These are phyloP conservation scores for Bettongia penicillata DNA, from an alignment of 2,113 vertebrate genomes.

Conservation along the genomic window DNA sequence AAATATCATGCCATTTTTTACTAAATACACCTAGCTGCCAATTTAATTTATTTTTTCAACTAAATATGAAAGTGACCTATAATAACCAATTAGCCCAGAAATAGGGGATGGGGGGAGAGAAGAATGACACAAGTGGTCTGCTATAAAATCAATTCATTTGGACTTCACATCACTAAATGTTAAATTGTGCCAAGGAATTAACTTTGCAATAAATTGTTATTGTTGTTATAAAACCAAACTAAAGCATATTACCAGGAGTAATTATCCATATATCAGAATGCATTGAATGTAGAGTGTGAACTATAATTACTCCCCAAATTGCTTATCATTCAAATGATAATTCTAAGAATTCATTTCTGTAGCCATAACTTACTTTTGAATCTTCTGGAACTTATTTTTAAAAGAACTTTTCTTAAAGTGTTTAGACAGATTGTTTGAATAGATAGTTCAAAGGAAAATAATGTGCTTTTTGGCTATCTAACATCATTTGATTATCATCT, in stretches of 20 bases:
- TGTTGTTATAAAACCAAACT: conserved; percentile 87
- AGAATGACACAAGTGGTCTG: conserved; percentile 81
- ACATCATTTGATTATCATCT: conserved; percentile 47
- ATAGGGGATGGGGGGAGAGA: conserved; percentile 70
- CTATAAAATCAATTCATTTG: conserved; percentile 86
- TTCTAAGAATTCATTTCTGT: conserved; percentile 85
- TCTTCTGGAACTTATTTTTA: conserved; percentile 75
- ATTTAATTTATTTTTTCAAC: conserved; percentile 88
- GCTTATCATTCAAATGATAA: conserved; percentile 90
- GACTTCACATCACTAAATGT: conserved; percentile 87
- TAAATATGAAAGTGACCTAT: conserved; percentile 92
- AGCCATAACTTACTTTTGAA: conserved; percentile 79
- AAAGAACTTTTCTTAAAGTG: conserved; percentile 52
- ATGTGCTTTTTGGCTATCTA: conserved; percentile 37
- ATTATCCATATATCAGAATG: conserved; percentile 91
- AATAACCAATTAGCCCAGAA: conserved; percentile 92
- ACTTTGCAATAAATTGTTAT: conserved; percentile 90
- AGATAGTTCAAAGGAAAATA: conserved; percentile 55
- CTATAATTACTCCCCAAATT: conserved; percentile 87
- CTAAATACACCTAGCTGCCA: conserved; percentile 85
- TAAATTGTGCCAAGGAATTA: conserved; percentile 89
- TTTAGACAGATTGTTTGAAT: conserved; percentile 7
- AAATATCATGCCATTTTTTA: conserved; percentile 86
- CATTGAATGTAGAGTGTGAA: conserved; percentile 84
- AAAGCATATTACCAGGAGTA: conserved; percentile 86